Evolutionary conservation across 1,140 invertebrate genomes (phyloP).

Genomic region (Lepidurus packardi): DNA sequence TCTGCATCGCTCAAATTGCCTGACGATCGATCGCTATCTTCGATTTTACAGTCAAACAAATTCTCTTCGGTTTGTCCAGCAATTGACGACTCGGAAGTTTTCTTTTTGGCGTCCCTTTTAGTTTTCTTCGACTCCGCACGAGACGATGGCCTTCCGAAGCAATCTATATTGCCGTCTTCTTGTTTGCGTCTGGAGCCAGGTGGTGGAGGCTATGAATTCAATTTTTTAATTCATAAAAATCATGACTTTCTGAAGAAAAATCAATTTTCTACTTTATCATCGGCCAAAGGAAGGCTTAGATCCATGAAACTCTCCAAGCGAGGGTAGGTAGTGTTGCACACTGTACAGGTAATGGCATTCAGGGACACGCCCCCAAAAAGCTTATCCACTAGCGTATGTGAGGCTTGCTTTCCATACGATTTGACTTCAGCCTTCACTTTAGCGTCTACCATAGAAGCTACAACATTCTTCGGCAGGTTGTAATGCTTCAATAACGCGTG

Average conservation of each 20-base stretch:
- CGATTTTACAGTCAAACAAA: constrained; percentile 28
- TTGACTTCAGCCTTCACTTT: constrained; percentile 61
- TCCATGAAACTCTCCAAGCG: constrained; percentile 89
- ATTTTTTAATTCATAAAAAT: neutral
- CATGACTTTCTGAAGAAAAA: neutral
- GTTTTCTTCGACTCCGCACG: constrained; percentile 30
- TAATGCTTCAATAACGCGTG: constrained; percentile 64
- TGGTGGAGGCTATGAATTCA: neutral
- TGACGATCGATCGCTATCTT: constrained; percentile 22
- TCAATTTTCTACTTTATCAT: constrained; percentile 47
- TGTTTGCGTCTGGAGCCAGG: neutral
- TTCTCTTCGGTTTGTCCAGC: constrained; percentile 34
- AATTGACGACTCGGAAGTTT: constrained; percentile 20
- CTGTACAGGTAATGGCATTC: constrained; percentile 80
- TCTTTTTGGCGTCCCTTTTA: constrained; percentile 34
- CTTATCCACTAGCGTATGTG: constrained; percentile 73
- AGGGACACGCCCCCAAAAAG: constrained; percentile 83
- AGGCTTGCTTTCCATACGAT: constrained; percentile 72
- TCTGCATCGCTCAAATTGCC: constrained; percentile 62
- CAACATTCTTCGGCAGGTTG: constrained; percentile 58
- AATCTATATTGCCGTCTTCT: constrained; percentile 23
- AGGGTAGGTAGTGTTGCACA: constrained; percentile 77
- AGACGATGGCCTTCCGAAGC: neutral
- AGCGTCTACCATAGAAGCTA: constrained; percentile 62
- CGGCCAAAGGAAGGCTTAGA: constrained; percentile 80